These are phyloP conservation scores for Cephalopterus ornatus DNA, from an alignment of 2,113 vertebrate species.

Conservation along the genomic window DNA sequence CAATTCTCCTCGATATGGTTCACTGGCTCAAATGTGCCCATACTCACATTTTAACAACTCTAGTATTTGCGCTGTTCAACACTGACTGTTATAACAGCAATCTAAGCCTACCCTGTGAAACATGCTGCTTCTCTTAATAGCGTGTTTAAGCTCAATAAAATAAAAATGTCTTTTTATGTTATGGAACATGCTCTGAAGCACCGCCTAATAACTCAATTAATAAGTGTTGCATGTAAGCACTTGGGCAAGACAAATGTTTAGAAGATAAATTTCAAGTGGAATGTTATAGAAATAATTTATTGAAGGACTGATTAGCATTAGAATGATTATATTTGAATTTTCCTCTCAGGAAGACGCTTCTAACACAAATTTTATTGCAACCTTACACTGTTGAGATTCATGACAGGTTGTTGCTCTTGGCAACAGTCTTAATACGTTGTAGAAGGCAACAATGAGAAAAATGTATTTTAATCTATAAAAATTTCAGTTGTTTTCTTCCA, in stretches of 20 bases:
- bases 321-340: constrained; percentile 37
- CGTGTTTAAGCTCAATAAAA: background rate
- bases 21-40: background rate
- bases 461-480: constrained; percentile 37
- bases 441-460: constrained; percentile 34
- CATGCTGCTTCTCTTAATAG: background rate
- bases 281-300: constrained; percentile 25
- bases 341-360: constrained; percentile 2
- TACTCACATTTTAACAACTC: background rate
- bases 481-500: constrained; percentile 16
- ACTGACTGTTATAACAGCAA: background rate
- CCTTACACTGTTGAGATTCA: constrained; percentile 8
- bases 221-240: background rate
- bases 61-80: background rate
- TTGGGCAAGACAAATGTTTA: constrained; percentile 7
- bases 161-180: background rate
- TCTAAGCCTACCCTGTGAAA: background rate
- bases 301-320: background rate
- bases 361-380: constrained; percentile 47
- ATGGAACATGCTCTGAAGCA: background rate
- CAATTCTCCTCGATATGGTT: background rate
- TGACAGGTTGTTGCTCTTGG: constrained; percentile 67
- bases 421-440: constrained; percentile 45
- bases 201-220: background rate
- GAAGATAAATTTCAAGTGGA: background rate